These are phyloP conservation scores for Vireo altiloquus DNA, from an alignment of 2,113 vertebrate species.

Conservation along the genomic window DNA sequence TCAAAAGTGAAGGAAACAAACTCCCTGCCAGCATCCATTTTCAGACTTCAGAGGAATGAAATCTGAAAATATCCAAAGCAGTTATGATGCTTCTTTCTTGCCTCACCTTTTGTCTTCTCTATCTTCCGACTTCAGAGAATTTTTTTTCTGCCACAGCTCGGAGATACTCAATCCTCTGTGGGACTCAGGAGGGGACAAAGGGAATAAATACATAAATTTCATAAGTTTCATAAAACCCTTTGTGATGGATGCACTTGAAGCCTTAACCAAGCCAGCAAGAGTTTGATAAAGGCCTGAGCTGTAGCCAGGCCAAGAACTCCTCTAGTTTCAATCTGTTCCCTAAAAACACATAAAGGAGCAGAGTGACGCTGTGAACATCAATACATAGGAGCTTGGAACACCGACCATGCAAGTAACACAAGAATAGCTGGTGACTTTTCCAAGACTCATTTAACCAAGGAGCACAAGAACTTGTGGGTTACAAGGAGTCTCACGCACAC, in stretches of 20 bases:
- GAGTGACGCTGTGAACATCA: background rate
- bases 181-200: background rate
- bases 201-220: background rate
- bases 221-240: background rate
- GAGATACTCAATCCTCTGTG: background rate
- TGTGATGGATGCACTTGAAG: background rate
- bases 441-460: background rate
- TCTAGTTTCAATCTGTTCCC: background rate
- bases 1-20: conserved; percentile 6
- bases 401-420: background rate
- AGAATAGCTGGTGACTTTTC: background rate
- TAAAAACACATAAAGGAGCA: background rate
- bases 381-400: background rate
- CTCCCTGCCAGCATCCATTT: conserved; percentile 2
- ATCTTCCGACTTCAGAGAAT: background rate
- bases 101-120: background rate
- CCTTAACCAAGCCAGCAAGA: background rate
- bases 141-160: background rate
- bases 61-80: background rate
- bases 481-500: background rate
- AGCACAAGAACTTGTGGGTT: background rate
- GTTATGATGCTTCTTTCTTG: background rate
- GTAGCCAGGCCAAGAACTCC: background rate
- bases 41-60: background rate
- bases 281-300: background rate